These are phyloP conservation scores for Orchesella cincta DNA, from an alignment of 1,140 invertebrate genomes.

Conservation along the genomic window DNA sequence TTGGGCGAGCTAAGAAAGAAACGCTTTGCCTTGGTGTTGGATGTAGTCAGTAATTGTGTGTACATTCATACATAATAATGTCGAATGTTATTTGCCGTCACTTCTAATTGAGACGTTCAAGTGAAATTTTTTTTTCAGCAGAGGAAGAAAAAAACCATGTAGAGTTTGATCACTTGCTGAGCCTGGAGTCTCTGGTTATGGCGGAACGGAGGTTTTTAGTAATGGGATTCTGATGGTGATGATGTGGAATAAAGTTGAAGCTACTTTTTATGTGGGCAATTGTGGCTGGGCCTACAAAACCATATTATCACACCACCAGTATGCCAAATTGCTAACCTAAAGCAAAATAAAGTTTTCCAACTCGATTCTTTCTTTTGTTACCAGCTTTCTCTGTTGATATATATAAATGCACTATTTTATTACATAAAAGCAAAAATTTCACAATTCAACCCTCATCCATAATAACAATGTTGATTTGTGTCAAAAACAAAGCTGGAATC, in stretches of 20 bases:
- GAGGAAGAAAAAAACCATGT: background rate
- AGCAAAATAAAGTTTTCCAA: no score
- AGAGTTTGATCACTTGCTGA: constrained; percentile 15
- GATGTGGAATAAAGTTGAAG: constrained; percentile 7
- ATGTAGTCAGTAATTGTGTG: background rate
- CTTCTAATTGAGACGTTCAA: constrained; percentile 22
- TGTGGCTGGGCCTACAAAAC: background rate
- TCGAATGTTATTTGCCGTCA: background rate
- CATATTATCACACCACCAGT: no score
- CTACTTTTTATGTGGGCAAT: background rate
- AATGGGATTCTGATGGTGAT: constrained; percentile 28
- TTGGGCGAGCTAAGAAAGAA: no score
- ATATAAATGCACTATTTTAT: no score
- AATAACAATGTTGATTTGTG: no score
- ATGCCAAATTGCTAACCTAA: no score
- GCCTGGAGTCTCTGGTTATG: background rate
- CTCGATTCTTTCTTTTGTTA: no score
- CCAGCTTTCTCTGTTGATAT: no score
- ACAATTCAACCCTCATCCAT: no score
- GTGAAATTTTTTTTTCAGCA: background rate
- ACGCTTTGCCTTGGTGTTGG: no score
- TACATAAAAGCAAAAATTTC: no score
- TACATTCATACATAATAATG: background rate
- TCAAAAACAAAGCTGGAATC: no score
- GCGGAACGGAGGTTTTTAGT: constrained; percentile 14